Evolutionary conservation across 1,140 invertebrate genomes (phyloP).

Genomic region (Subanguina moxae): DNA sequence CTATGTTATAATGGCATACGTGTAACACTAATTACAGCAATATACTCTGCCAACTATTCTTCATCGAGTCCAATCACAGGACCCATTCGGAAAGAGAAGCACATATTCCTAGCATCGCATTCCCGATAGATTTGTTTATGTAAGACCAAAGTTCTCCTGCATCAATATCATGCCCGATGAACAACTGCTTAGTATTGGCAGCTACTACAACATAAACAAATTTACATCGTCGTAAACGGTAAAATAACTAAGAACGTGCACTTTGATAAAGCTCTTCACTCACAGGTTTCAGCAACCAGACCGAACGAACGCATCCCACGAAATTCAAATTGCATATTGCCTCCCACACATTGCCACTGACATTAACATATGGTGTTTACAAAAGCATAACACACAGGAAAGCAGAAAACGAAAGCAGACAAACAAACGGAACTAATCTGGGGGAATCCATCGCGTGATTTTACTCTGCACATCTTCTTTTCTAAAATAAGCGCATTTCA

Average conservation of each 20-base stretch:
- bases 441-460: no score
- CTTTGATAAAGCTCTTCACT: background rate
- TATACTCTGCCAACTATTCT: conserved; percentile 96
- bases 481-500: no score
- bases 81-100: conserved; percentile 88
- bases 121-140: conserved; percentile 78
- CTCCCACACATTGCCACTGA: conserved; percentile 64
- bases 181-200: conserved; percentile 77
- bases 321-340: conserved; percentile 59
- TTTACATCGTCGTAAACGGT: no score
- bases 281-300: conserved; percentile 67
- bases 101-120: conserved; percentile 96
- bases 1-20: background rate
- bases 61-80: conserved; percentile 84
- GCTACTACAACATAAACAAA: conserved; percentile 69
- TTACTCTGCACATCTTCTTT: no score
- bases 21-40: conserved; percentile 60
- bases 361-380: conserved; percentile 61
- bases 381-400: background rate
- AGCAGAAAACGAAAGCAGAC: no score
- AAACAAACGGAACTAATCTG: conserved; percentile 58
- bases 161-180: conserved; percentile 73
- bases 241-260: background rate
- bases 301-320: conserved; percentile 79
- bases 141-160: conserved; percentile 80